Evolutionary conservation across 2,888 invertebrate genomes (phyloP).

Genomic region (Xestobium rufovillosum): DNA sequence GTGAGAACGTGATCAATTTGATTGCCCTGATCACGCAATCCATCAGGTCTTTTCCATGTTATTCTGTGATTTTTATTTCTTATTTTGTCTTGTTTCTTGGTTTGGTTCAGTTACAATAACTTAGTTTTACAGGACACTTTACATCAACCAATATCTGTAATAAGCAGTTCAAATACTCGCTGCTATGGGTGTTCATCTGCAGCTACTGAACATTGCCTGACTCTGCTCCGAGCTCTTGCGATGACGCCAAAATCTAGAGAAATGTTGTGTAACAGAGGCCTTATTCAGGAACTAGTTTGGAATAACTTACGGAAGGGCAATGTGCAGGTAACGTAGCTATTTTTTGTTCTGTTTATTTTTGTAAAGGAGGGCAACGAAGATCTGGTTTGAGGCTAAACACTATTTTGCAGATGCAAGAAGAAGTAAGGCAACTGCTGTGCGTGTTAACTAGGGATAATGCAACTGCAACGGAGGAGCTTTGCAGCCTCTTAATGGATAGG

Average conservation of each 20-base stretch:
- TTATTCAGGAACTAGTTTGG: constrained; percentile 83
- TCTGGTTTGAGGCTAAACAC: constrained; percentile 12
- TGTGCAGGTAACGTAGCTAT: too few relatives aligned
- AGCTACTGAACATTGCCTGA: constrained; percentile 90
- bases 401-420: constrained; percentile 79
- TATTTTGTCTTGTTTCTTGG: too few relatives aligned
- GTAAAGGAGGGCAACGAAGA: constrained; percentile 6
- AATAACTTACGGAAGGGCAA: constrained; percentile 85
- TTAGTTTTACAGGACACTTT: too few relatives aligned
- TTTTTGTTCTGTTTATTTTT: constrained; percentile 6
- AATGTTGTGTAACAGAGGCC: constrained; percentile 72
- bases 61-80: too few relatives aligned
- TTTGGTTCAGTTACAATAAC: too few relatives aligned
- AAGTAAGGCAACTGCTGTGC: constrained; percentile 82
- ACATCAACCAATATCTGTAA: too few relatives aligned
- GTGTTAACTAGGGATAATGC: constrained; percentile 82
- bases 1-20: too few relatives aligned
- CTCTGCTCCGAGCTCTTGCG: constrained; percentile 81
- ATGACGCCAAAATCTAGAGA: constrained; percentile 68
- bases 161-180: constrained; percentile 46
- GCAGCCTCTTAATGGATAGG: constrained; percentile 71
- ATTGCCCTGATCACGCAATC: too few relatives aligned
- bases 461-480: constrained; percentile 74
- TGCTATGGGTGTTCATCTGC: constrained; percentile 87
- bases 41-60: too few relatives aligned